phyloP scores from a whole-genome alignment of 2,888 invertebrate genomes.

The Eueremaeus valkanovi region DNA sequence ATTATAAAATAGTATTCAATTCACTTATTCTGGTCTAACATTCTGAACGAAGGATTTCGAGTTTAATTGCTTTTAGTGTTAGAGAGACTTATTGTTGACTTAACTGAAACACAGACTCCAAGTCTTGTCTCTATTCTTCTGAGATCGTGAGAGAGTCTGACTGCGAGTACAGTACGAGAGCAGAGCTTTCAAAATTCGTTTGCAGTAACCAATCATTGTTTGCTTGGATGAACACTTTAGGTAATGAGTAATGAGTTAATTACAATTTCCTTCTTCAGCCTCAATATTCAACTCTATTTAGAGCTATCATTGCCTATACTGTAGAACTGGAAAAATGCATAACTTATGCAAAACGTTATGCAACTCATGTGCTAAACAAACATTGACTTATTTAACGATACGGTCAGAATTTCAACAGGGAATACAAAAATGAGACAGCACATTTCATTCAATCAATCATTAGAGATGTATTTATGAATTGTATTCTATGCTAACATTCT shows the following conservation, averaged over 20 bases:
- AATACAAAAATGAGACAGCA: too few species aligned
- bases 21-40: too few species aligned
- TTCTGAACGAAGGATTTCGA: background rate
- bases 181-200: background rate
- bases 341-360: too few species aligned
- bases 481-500: too few species aligned
- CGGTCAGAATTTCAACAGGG: too few species aligned
- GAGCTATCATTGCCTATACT: too few species aligned
- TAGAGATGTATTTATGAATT: too few species aligned
- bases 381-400: too few species aligned
- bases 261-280: background rate
- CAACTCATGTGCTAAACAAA: too few species aligned
- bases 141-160: background rate
- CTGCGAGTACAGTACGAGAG: background rate
- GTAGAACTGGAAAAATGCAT: too few species aligned
- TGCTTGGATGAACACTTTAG: background rate
- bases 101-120: background rate
- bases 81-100: background rate
- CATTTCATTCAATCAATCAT: too few species aligned
- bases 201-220: background rate
- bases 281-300: background rate
- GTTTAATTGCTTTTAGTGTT: slow-evolving; percentile 19
- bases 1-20: too few species aligned
- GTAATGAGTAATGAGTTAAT: background rate
- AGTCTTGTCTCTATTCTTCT: background rate